Evolutionary conservation across 2,797 vertebrate species (phyloP), one percentile per base, ranked within the genome.

Genomic region (Varecia variegata): DNA sequence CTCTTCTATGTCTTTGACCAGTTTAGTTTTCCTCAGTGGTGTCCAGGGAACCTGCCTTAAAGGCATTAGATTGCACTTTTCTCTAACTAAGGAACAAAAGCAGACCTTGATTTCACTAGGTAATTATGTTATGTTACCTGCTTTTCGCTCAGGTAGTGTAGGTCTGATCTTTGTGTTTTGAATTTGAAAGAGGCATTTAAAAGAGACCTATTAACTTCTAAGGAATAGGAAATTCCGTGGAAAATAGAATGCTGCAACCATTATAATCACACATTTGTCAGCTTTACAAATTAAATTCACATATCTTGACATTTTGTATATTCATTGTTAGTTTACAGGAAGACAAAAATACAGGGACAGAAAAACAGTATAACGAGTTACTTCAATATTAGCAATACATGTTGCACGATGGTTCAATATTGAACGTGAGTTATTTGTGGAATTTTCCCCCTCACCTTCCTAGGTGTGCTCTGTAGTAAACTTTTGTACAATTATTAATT

Each of bases 181-280:
- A 93, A 97, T 90, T 95, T 93, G 56, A 96, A 97, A 80, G 47
- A 43, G 38, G 32, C 93, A 97, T 91, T 97, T 97, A 93, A 97
- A 86, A 88, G 83, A 81, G 77, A 83, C 70, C 38, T 74, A 85
- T 90, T 35, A 23, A 92, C 91, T 97, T 89, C 1, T 52, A 27
- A 40, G 40, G 47, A 62, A n/a, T 65, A 89, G 85, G 73, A 96
- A 94, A 86, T 38, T 97, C 86, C 23, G 90, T 35, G 45, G 80
- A 52, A 83, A 96, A 96, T 70, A 95, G 95, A 95, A 52, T 79
- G 23, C 13, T 91, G 45, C 30, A 1, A 4, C 1, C 81, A 65
- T 82, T 98, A 88, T 60, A 94, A 94, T 54, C 38, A 88, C 68
- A n/a, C 76, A 25, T 93, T 82, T 97, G 32, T 58, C 45, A 96